These are phyloP conservation scores for Eledone cirrhosa DNA, from an alignment of 2,888 invertebrate species.

Conservation along the genomic window DNA sequence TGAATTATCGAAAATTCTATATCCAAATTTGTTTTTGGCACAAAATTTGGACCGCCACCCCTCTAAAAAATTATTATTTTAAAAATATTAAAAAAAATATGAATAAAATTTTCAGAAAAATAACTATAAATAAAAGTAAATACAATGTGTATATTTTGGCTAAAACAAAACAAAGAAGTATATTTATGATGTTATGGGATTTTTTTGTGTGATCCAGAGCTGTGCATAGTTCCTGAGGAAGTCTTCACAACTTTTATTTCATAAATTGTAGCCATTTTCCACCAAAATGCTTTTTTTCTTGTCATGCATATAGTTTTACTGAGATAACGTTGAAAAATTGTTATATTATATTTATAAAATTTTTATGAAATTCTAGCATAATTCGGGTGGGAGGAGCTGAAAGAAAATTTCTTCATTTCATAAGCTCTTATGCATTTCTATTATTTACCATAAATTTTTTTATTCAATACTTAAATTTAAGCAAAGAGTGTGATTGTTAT, in stretches of 20 bases:
- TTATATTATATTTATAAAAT: not conserved
- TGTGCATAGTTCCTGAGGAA: slow-evolving; percentile 25
- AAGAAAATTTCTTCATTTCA: slow-evolving; percentile 3
- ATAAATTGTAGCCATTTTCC: slow-evolving; percentile 30
- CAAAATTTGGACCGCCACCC: no score
- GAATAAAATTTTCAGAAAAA: no score
- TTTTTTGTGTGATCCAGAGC: not conserved
- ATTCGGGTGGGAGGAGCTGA: slow-evolving; percentile 11
- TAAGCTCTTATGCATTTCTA: slow-evolving; percentile 20
- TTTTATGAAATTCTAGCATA: slow-evolving; percentile 9
- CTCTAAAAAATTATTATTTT: no score
- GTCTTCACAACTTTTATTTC: slow-evolving; percentile 29
- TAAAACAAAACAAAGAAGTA: no score
- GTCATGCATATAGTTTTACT: slow-evolving; percentile 26
- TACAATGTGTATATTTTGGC: no score
- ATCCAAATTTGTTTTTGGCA: no score
- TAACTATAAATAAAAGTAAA: no score
- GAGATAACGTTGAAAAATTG: slow-evolving; percentile 16
- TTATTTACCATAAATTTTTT: not conserved
- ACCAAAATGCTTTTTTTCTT: slow-evolving; percentile 29
- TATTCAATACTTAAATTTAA: no score
- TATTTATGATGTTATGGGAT: not conserved
- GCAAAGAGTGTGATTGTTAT: no score
- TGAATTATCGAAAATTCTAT: no score
- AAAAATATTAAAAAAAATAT: no score